Conservation (phyloP, 2,888 invertebrate species). For the Epinotia ramella region DNA sequence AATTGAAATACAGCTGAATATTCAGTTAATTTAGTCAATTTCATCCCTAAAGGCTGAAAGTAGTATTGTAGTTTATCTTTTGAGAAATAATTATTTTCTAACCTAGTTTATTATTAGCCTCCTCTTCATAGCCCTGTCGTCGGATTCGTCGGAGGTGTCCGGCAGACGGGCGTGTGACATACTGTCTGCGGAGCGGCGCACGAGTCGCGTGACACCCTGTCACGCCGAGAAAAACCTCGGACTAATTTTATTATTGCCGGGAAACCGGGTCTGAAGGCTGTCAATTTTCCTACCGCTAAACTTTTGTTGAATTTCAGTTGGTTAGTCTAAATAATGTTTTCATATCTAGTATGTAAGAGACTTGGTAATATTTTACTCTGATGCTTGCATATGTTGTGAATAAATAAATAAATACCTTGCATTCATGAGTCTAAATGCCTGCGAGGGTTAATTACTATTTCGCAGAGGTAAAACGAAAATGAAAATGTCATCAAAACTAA, state of each 20-base stretch:
- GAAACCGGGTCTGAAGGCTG: not conserved
- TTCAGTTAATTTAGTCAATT: not conserved
- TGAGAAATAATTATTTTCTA: not conserved
- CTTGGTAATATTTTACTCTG: no score
- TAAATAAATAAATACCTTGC: no score
- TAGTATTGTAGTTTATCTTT: not conserved
- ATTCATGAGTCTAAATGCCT: not conserved
- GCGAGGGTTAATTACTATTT: no score
- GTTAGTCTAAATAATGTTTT: no score
- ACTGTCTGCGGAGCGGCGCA: constrained; percentile 34
- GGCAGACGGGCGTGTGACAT: constrained; percentile 50
- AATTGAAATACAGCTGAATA: not conserved
- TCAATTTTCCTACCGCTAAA: not conserved
- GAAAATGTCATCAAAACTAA: no score
- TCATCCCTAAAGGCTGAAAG: not conserved
- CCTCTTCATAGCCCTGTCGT: constrained; percentile 7
- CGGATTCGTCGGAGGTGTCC: constrained; percentile 53
- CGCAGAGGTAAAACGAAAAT: no score
- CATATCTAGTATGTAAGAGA: no score
- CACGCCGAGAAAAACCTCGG: constrained; percentile 48
- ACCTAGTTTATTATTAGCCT: constrained; percentile 33
- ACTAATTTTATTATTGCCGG: not conserved
- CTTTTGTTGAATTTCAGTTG: not conserved
- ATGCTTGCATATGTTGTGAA: no score
- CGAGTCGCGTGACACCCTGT: constrained; percentile 52